Percentiles rank a stretch among this genome's conserved stretches.
Evolutionary conservation across 1,140 invertebrate genomes (phyloP).

Genomic region (Eulimnadia texana): DNA sequence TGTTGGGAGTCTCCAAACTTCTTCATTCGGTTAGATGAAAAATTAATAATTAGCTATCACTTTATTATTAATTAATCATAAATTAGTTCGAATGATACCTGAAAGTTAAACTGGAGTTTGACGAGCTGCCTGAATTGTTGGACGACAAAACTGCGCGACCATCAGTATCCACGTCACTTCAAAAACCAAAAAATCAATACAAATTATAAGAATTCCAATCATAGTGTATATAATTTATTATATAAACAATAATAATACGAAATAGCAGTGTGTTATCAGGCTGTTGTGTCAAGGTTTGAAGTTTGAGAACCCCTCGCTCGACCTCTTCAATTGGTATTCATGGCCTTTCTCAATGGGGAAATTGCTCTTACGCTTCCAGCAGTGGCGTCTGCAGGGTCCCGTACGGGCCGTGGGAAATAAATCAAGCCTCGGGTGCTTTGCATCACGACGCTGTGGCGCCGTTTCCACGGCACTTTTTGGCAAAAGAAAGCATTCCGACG

Average conservation of each 20-base stretch:
- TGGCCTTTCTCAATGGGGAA: no score
- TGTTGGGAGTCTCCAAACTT: slow-evolving; percentile 44
- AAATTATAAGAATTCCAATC: background rate
- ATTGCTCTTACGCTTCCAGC: no score
- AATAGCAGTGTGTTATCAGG: no score
- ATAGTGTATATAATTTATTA: no score
- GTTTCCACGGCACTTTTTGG: background rate
- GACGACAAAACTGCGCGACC: slow-evolving; percentile 27
- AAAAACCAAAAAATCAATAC: slow-evolving; percentile 4
- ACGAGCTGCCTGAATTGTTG: slow-evolving; percentile 40
- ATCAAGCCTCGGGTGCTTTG: background rate
- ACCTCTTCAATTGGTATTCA: background rate
- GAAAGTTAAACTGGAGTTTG: slow-evolving; percentile 40
- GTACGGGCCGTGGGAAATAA: background rate
- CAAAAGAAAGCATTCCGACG: background rate
- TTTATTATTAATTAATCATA: no score
- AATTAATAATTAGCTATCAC: no score
- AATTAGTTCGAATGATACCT: no score
- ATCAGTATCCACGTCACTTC: slow-evolving; percentile 35
- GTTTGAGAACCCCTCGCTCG: no score
- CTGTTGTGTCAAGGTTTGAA: no score
- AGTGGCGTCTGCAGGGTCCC: no score
- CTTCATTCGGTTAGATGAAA: background rate
- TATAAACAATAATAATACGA: no score
- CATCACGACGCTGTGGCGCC: background rate